Percentiles rank a stretch among this genome's conserved stretches.
Conservation (phyloP, 2,797 vertebrate genomes). For the Gallinago stenura region DNA sequence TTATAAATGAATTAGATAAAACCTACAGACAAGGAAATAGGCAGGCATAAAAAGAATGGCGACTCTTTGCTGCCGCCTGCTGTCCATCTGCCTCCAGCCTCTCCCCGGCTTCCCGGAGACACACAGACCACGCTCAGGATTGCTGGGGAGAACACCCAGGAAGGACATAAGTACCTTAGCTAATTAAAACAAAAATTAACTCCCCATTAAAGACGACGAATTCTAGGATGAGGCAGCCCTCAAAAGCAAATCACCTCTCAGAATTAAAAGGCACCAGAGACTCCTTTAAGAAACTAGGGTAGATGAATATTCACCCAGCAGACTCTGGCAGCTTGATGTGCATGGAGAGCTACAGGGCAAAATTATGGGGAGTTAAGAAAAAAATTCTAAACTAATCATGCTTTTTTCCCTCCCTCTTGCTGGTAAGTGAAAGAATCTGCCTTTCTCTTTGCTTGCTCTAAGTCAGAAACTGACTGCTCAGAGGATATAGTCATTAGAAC, state of each 20-base stretch:
- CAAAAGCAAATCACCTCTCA: not conserved
- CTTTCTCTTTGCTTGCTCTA: not conserved
- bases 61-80: conserved; percentile 58
- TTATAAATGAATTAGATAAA: not conserved
- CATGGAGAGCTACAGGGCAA: not conserved
- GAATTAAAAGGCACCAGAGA: not conserved
- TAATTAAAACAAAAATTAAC: not conserved
- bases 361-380: not conserved
- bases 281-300: not conserved
- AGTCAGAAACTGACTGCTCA: not conserved
- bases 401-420: not conserved
- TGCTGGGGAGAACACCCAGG: not conserved
- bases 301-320: not conserved
- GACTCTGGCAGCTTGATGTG: not conserved
- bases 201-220: not conserved
- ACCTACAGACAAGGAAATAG: not conserved
- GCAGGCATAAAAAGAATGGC: not conserved
- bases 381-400: not conserved
- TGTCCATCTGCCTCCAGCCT: not conserved
- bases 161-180: not conserved
- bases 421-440: not conserved
- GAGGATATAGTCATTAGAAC: not conserved
- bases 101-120: not conserved
- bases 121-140: not conserved
- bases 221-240: not conserved